Evolutionary conservation across 2,113 vertebrate genomes (phyloP).

Genomic region (Tychaedon coryphoeus): DNA sequence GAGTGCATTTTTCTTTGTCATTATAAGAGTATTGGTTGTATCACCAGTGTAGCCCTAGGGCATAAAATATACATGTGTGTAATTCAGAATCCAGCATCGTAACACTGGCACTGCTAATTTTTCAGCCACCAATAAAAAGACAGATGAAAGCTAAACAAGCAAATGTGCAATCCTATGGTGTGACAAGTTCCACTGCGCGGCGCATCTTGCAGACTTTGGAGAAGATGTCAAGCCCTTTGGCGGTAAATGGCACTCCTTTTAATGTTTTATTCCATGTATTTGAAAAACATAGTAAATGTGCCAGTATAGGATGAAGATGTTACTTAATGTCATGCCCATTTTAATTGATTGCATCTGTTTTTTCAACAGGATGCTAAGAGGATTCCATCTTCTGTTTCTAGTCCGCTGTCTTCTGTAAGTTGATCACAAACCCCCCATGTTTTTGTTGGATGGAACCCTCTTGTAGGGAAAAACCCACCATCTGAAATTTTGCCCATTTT

Average conservation of each 20-base stretch:
- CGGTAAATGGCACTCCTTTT: slow-evolving; percentile 75
- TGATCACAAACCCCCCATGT: neutral
- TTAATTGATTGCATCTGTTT: slow-evolving; percentile 14
- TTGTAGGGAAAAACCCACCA: neutral
- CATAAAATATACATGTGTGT: accelerated
- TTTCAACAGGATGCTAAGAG: slow-evolving; percentile 89
- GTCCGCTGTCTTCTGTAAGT: slow-evolving; percentile 85
- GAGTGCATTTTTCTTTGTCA: neutral
- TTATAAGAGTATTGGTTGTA: neutral
- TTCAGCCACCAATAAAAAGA: slow-evolving; percentile 87
- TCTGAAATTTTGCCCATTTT: slow-evolving; percentile 6
- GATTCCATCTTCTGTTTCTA: slow-evolving; percentile 85
- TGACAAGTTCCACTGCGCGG: slow-evolving; percentile 92
- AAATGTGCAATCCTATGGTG: slow-evolving; percentile 84
- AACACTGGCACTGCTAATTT: neutral
- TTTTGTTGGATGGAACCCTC: neutral
- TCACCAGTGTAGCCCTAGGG: neutral
- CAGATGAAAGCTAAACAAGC: slow-evolving; percentile 93
- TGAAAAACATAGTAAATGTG: neutral
- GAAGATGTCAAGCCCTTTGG: slow-evolving; percentile 95
- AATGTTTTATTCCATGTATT: neutral
- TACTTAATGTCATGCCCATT: neutral
- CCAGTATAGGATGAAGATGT: neutral
- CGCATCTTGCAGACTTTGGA: slow-evolving; percentile 94
- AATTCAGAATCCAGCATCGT: neutral